Base-by-base conservation (phyloP, 2,797 vertebrate species). In the Sarcophilus harrisii region DNA sequence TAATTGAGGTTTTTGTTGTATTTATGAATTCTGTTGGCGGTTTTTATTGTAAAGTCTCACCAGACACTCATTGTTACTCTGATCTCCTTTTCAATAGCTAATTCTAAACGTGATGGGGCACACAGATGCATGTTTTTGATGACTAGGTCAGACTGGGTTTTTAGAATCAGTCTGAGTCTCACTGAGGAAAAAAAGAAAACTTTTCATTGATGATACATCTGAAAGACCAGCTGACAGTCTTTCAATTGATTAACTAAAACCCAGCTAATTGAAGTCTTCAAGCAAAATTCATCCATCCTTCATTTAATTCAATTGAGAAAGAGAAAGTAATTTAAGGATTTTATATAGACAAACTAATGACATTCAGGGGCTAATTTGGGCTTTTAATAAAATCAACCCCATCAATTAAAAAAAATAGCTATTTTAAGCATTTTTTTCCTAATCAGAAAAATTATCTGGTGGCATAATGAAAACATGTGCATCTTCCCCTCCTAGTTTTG, bases 381-480 rank as follows among this genome's bases (percentile, higher is more conserved):
- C 5, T 38, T 38, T 5, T 73, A 73, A 73, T 16, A 81, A 81
- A 66, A n/a, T 38, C 66, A 38, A 81, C 66, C 8, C 66, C 8
- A 3, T 9, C 66, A 45, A 18, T n/a, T 81, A 45, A 3, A 81
- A 81, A 54, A 55, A 55, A 55, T 55, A 55, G 54, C 54, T 81
- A 45, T 81, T 38, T 81, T 24, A 73, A 0, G 38, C n/a, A n/a
- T n/a, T n/a, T n/a, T n/a, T n/a, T n/a, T n/a, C n/a, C n/a, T n/a
- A n/a, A n/a, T n/a, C n/a, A n/a, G n/a, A n/a, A n/a, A n/a, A n/a
- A n/a, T n/a, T n/a, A n/a, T n/a, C n/a, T n/a, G n/a, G 93, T 87
- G 90, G 91, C 92, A 98, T 95, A 98, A 98, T 98, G 93, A 95
- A 98, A 98, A 97, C 92, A 97, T 98, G 93, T 92, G 93, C 96